Evolutionary conservation across 2,113 vertebrate species (phyloP), one percentile per base, ranked within the genome.

Genomic region (Pelecanus crispus): DNA sequence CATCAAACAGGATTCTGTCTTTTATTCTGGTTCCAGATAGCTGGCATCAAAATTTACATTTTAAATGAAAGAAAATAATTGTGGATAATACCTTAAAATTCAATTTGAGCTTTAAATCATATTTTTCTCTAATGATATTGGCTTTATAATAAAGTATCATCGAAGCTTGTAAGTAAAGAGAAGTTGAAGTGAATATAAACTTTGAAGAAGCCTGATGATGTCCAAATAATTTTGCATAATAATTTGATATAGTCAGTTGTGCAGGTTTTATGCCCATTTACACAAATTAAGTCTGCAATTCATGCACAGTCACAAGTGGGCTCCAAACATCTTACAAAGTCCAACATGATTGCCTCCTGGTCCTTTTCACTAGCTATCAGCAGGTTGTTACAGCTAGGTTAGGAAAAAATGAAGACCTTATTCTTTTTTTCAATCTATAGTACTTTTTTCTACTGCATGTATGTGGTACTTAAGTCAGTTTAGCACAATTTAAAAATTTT

Each of bases 351-450:
- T 96, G 66, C 78, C 58, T 95, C 92, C 92, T 95, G 72, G 92
- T 94, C 72, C 56, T 88, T 97, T 96, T 95, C 88, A 95, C 97
- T 97, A 97, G 74, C 92, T 95, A 88, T 90, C 94, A 96, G 90
- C 78, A 95, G 90, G 84, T 91, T 90, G 42, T 63, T 91, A 72
- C 73, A 82, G 91, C 90, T 94, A 94, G 89, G 82, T 96, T 96
- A 96, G 86, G 78, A 62, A 96, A 91, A 94, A 94, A 88, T 90
- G 73, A 97, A 81, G 82, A 94, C 81, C 52, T 95, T 86, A 88
- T 94, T 97, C 85, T 94, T 94, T 53, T 77, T 95, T 97, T 94
- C 78, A 86, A 20, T 91, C 75, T 68, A 3, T 50, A 79, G 72
- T 77, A 59, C 22, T 81, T 94, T 44, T 95, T 74, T 78, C 67